Percentiles rank a stretch among this genome's conserved stretches.
phyloP scores from a whole-genome alignment of 2,888 invertebrate genomes.

The Epirrhoe alternata region DNA sequence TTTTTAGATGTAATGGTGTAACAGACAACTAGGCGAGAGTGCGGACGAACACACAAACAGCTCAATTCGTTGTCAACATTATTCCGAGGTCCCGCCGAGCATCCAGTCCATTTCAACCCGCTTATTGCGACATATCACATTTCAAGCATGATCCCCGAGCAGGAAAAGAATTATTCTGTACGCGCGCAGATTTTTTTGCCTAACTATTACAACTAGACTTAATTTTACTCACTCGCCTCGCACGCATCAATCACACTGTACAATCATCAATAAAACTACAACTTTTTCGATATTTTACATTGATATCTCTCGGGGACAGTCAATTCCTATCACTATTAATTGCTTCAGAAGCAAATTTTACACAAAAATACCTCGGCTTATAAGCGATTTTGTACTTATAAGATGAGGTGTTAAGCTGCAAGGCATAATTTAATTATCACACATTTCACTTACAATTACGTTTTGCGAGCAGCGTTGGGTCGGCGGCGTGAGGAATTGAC shows the following conservation, averaged over 20 bases:
- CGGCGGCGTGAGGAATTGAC: conserved; percentile 74
- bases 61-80: conserved; percentile 75
- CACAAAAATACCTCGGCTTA: conserved; percentile 42
- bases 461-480: conserved; percentile 49
- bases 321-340: conserved; percentile 71
- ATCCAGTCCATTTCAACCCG: conserved; percentile 55
- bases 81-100: conserved; percentile 62
- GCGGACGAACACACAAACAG: conserved; percentile 57
- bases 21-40: conserved; percentile 41
- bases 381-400: conserved; percentile 45
- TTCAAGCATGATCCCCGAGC: conserved; percentile 76
- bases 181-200: conserved; percentile 57
- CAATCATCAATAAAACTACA: conserved; percentile 70
- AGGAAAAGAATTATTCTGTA: conserved; percentile 65
- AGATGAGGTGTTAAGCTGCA: conserved; percentile 46
- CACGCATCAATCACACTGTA: conserved; percentile 59
- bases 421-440: conserved; percentile 47
- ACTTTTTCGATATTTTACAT: conserved; percentile 74
- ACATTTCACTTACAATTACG: conserved; percentile 58
- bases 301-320: conserved; percentile 75
- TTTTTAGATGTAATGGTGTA: not conserved
- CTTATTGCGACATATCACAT: conserved; percentile 79
- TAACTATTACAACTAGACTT: conserved; percentile 82
- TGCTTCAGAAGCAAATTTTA: conserved; percentile 63
- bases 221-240: conserved; percentile 63